Percentiles rank a stretch among this genome's conserved stretches.
These are phyloP conservation scores for Pammene fasciana DNA, from an alignment of 2,888 invertebrate species.

Conservation along the genomic window DNA sequence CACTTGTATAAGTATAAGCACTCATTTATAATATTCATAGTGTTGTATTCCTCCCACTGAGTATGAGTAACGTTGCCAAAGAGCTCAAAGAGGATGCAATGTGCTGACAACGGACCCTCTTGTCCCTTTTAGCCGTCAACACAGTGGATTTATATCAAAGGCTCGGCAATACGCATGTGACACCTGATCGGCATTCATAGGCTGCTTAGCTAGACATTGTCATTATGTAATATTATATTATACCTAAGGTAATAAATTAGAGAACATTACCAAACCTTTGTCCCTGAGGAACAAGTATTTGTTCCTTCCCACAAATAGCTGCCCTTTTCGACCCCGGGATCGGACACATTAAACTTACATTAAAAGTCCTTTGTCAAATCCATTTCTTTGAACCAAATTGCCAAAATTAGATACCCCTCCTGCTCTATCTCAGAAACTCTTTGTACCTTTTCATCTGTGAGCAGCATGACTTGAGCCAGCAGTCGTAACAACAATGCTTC, in stretches of 20 bases:
- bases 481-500: neutral
- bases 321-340: neutral
- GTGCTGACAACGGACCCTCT: too few species aligned
- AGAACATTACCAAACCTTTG: neutral
- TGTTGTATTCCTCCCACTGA: too few species aligned
- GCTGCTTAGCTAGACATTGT: too few species aligned
- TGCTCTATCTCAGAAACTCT: neutral
- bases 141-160: too few species aligned
- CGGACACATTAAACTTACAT: neutral
- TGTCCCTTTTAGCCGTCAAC: too few species aligned
- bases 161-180: too few species aligned
- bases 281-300: neutral
- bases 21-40: too few species aligned
- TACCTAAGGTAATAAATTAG: neutral
- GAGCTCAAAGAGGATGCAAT: too few species aligned
- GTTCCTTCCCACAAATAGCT: neutral
- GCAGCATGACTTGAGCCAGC: too few species aligned
- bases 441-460: neutral
- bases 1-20: too few species aligned
- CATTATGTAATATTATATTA: neutral
- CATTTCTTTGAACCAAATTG: constrained; percentile 25
- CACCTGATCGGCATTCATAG: too few species aligned
- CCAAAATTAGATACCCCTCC: constrained; percentile 12
- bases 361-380: constrained; percentile 14
- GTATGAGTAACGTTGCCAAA: too few species aligned